Evolutionary conservation across 2,888 invertebrate species (phyloP).

Genomic region (Pyralis farinalis): DNA sequence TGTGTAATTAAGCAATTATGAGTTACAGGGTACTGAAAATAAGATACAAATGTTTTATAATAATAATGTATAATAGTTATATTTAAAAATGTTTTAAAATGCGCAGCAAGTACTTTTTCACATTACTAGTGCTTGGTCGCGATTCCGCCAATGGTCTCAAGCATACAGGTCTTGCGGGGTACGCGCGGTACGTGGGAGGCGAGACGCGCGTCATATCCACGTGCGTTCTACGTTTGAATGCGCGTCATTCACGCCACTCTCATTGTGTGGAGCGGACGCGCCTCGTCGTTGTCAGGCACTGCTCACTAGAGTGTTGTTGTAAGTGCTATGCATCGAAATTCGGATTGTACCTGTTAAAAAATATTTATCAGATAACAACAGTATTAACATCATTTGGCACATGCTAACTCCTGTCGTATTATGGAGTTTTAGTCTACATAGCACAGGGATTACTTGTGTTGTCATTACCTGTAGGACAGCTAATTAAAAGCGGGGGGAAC

Average conservation of each 20-base stretch:
- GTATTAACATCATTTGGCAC: not conserved
- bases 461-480: slow-evolving; percentile 1
- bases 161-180: slow-evolving; percentile 70
- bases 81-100: no score
- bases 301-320: slow-evolving; percentile 65
- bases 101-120: not conserved
- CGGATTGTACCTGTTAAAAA: slow-evolving; percentile 63
- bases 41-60: no score
- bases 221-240: slow-evolving; percentile 42
- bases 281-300: slow-evolving; percentile 66
- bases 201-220: slow-evolving; percentile 54
- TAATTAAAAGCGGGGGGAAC: slow-evolving; percentile 24
- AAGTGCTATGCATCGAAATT: slow-evolving; percentile 74
- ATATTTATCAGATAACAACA: slow-evolving; percentile 6
- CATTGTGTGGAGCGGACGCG: slow-evolving; percentile 42
- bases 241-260: slow-evolving; percentile 34
- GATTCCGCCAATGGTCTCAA: slow-evolving; percentile 20
- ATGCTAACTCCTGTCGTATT: slow-evolving; percentile 13
- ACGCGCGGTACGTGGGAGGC: slow-evolving; percentile 37
- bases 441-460: not conserved
- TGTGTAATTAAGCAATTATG: no score
- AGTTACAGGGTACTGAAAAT: no score
- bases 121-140: not conserved
- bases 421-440: slow-evolving; percentile 8
- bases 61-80: no score